phyloP scores from a whole-genome alignment of 2,888 invertebrate species.

The Augiades crinisus region DNA sequence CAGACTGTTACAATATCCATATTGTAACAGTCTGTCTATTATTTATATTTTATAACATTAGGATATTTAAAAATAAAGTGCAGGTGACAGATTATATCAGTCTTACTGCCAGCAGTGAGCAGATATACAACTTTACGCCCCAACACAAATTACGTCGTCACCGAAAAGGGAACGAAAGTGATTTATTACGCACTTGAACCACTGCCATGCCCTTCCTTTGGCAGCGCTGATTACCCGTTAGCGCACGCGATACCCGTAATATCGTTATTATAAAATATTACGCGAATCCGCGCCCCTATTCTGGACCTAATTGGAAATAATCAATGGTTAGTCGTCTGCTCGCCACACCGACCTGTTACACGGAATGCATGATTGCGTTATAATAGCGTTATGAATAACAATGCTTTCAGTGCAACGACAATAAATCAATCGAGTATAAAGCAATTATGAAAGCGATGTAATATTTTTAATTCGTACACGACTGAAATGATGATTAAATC shows the following conservation, averaged over 20 bases:
- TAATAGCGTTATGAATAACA: constrained; percentile 8
- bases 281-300: constrained; percentile 22
- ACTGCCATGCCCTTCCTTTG: constrained; percentile 17
- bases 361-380: constrained; percentile 5
- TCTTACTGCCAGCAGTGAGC: too few species aligned
- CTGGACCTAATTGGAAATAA: constrained; percentile 19
- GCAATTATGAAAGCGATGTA: too few species aligned
- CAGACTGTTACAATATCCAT: too few species aligned
- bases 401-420: background rate
- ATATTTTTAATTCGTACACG: background rate
- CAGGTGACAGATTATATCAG: too few species aligned
- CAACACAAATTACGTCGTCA: background rate
- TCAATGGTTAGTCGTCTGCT: constrained; percentile 7
- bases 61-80: too few species aligned
- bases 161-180: background rate
- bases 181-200: background rate
- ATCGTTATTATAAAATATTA: constrained; percentile 22
- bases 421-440: background rate
- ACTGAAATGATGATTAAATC: background rate
- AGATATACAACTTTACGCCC: background rate
- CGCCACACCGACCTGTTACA: constrained; percentile 15
- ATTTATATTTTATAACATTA: too few species aligned
- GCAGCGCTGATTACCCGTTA: constrained; percentile 39
- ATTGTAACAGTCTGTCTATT: too few species aligned
- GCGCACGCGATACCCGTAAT: constrained; percentile 37